Base-by-base conservation (phyloP, 2,113 vertebrate genomes). In the Lasiurus borealis region DNA sequence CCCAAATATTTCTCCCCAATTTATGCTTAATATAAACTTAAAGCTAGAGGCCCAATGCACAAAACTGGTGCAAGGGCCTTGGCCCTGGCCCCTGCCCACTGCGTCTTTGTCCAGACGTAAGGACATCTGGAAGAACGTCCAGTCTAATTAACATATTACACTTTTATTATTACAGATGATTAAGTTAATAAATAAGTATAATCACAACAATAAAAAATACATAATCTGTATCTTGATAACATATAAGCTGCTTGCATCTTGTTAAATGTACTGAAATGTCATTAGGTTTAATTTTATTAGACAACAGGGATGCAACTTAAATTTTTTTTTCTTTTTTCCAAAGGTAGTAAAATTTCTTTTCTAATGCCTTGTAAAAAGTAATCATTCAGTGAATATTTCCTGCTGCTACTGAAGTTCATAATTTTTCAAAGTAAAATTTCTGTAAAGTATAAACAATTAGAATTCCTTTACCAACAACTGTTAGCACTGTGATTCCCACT, bases 371-470 rank as follows among this genome's bases (percentile, higher is more conserved):
- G 5, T 62, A 92, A 2, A 84, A 71, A 44, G 36, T 36, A 92
- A 21, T 36, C 36, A 92, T 34, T 85, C 25, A 81, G 19, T 31
- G 23, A 88, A 52, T 85, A 95, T 57, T 93, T 88, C 4, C n/a
- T 52, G 52, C 44, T 71, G 13, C 78, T 87, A 21, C 59, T 76
- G 18, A 93, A 95, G 68, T 81, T 81, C 69, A 84, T 90, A 13
- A 90, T 18, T 59, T 48, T 84, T 94, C 72, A 52, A 50, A 59
- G 40, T 72, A 91, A 89, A 93, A 81, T 90, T 95, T 94, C 87
- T 85, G 34, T 84, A 78, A 89, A 85, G 52, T 15, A 6, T 89
- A 87, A 94, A 86, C 40, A 62, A 83, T 75, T 50, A 83, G n/a
- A 87, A 93, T 93, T 78, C 23, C 15, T 76, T 85, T 25, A 77